Evolutionary conservation across 2,797 vertebrate genomes (phyloP), one percentile per base, ranked within the genome.

Genomic region (Scolopax bukidnonensis): DNA sequence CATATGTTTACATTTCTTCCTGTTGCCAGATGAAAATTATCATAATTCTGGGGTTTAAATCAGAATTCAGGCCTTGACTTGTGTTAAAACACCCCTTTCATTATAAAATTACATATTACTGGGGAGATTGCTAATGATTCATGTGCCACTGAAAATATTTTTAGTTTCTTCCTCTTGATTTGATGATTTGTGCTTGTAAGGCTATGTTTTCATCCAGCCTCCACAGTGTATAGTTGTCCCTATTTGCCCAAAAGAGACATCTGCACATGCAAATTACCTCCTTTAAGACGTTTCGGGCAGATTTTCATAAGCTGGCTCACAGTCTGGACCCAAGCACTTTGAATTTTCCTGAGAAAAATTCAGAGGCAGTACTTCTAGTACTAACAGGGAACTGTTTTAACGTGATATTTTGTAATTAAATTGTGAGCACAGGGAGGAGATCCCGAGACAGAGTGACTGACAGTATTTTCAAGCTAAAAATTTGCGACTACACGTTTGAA

Each of bases 181-280:
- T 87, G 83, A 74, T 95, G 83, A 93, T 87, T 87, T 91, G 16
- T 76, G 45, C 43, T 90, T 89, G 32, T 68, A 74, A 94, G 47
- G 68, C 47, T 47, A 57, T 91, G 65, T 85, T 94, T 93, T 94
- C 92, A 92, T 79, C 43, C 88, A 95, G 87, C 45, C 32, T 90
- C 45, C 45, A 82, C 30, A 83, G 86, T 68, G 19, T 70, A n/a
- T 43, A 75, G 36, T 7, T 84, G 45, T 84, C 69, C 20, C 28
- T 70, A 14, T 90, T 95, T 95, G 64, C 71, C 74, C 64, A 73
- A 89, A 87, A 90, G 74, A 95, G 82, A 86, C 81, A 95, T 95
- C 87, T 96, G 92, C 75, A 84, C 63, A 84, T 27, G 12, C 63
- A 95, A 88, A 95, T 94, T 45, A 84, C 64, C 67, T 91, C 77